phyloP scores from a whole-genome alignment of 1,140 invertebrate species.

The Caenorhabditis briggsae region DNA sequence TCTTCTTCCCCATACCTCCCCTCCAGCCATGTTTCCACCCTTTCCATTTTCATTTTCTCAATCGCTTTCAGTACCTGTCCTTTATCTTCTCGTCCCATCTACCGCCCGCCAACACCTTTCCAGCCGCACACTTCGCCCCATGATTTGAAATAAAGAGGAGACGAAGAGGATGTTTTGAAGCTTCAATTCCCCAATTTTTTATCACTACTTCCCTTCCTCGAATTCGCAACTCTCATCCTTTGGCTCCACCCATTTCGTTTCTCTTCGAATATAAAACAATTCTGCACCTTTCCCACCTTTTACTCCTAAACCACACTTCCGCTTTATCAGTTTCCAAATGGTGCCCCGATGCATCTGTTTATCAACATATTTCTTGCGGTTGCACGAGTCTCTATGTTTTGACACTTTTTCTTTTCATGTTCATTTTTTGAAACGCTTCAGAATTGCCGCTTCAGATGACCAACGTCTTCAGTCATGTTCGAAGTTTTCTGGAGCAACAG shows the following conservation, averaged over 20 bases:
- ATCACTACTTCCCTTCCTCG: conserved; percentile 2
- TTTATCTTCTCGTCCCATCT: conserved; percentile 47
- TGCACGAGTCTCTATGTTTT: conserved; percentile 9
- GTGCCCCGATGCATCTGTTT: conserved; percentile 7
- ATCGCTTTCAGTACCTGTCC: conserved; percentile 49
- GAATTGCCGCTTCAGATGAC: not conserved
- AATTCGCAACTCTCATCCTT: not conserved
- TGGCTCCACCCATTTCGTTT: not conserved
- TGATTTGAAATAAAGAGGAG: not conserved
- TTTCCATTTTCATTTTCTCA: not conserved
- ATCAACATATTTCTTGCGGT: conserved; percentile 40
- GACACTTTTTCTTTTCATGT: not conserved
- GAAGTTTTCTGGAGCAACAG: conserved; percentile 32
- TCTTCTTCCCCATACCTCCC: not conserved
- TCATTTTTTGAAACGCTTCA: not conserved
- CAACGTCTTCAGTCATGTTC: conserved; percentile 34
- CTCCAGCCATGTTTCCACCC: not conserved
- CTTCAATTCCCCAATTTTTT: not conserved
- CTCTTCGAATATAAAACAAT: not conserved
- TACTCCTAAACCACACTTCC: conserved; percentile 35
- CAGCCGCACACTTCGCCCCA: conserved; percentile 15
- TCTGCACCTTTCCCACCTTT: not conserved
- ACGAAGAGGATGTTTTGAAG: not conserved
- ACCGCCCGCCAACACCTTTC: conserved; percentile 54
- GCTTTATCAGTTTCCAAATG: conserved; percentile 35